A percentile compares a stretch with the other conserved stretches of the same genome.
Conservation (phyloP, 30 jellyfish, hydroid and myxozoan species). For the Hydra vulgaris region DNA sequence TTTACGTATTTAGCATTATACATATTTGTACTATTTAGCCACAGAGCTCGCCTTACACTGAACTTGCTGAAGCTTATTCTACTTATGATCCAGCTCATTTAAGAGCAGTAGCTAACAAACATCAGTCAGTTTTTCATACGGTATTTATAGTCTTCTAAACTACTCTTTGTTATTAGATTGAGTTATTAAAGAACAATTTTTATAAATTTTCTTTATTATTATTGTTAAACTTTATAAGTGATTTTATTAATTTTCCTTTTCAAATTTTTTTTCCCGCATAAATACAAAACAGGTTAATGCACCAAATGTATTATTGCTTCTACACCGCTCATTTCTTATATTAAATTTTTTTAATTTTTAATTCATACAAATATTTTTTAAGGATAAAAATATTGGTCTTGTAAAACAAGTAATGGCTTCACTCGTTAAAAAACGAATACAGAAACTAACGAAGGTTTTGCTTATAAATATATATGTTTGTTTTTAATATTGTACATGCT, state of each 20-base stretch:
- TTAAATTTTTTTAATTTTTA: too few relatives aligned
- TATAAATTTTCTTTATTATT: too few relatives aligned
- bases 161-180: neutral
- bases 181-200: too few relatives aligned
- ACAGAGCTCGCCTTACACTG: conserved; percentile 62
- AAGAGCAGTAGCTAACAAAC: conserved; percentile 54
- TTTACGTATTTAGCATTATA: too few relatives aligned
- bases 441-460: conserved; percentile 86
- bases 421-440: conserved; percentile 59
- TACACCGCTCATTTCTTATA: too few relatives aligned
- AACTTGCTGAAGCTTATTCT: conserved; percentile 58
- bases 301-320: too few relatives aligned
- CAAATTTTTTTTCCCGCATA: too few relatives aligned
- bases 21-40: conserved; percentile 42
- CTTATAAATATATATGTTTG: too few relatives aligned
- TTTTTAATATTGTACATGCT: too few relatives aligned
- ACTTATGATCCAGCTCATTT: conserved; percentile 54
- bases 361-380: too few relatives aligned
- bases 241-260: neutral
- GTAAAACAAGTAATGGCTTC: conserved; percentile 89
- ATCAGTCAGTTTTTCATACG: conserved; percentile 65
- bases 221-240: too few relatives aligned
- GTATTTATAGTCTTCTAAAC: conserved; percentile 22
- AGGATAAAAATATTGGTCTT: conserved; percentile 88
- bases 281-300: too few relatives aligned